Evolutionary conservation across 1,140 invertebrate species (phyloP).

Genomic region (Brachystomella parvula): DNA sequence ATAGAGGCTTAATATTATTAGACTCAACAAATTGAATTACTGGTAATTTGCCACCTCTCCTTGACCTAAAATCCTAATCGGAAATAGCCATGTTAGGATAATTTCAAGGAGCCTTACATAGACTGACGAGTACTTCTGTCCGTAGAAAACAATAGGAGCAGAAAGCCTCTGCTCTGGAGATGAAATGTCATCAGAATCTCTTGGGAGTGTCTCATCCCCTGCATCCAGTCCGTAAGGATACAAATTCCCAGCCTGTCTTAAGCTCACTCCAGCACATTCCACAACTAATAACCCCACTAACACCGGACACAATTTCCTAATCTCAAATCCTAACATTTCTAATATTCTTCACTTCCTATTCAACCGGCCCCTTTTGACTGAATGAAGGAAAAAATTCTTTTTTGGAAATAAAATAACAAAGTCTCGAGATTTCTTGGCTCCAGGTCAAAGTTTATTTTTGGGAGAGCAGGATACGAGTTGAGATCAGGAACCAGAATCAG

Average conservation of each 20-base stretch:
- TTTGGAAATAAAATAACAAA: background rate
- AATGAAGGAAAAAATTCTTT: background rate
- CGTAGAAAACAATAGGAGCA: slow-evolving; percentile 62
- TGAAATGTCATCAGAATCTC: slow-evolving; percentile 43
- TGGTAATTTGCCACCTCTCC: no score
- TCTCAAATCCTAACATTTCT: background rate
- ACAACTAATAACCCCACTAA: background rate
- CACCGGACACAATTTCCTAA: background rate
- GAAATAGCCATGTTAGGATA: no score
- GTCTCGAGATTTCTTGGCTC: slow-evolving; percentile 34
- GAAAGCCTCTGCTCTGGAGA: slow-evolving; percentile 47
- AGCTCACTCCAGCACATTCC: background rate
- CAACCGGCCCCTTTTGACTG: background rate
- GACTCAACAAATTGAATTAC: no score
- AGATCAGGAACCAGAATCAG: slow-evolving; percentile 17
- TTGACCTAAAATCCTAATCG: no score
- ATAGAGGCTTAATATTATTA: no score
- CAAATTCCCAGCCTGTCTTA: background rate
- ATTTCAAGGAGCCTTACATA: slow-evolving; percentile 77
- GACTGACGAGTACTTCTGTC: slow-evolving; percentile 58
- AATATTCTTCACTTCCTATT: background rate
- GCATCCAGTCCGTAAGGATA: slow-evolving; percentile 26
- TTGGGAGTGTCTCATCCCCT: slow-evolving; percentile 18
- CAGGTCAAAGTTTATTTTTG: slow-evolving; percentile 39
- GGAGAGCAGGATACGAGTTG: no score